Base-by-base conservation (phyloP, 2,888 invertebrate species). In the Pammene fasciana region DNA sequence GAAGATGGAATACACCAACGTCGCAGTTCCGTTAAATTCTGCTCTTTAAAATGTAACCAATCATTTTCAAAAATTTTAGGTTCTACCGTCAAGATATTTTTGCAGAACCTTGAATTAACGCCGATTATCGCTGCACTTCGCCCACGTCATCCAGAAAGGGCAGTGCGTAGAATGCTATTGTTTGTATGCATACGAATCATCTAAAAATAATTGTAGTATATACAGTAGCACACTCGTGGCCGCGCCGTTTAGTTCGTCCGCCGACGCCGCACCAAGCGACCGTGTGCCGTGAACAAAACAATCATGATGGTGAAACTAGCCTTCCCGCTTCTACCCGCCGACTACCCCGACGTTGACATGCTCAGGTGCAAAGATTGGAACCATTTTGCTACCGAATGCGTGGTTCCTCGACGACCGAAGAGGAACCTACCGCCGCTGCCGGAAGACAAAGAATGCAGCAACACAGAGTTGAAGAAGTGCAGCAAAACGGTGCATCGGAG, bases 361-460 rank as follows among this genome's bases (percentile, higher is more conserved):
- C 71, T 90, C 68, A 80, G 87, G 75, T 80, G 81, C 68, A 90
- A 88, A 56, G 90, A 89, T 54, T 74, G 82, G n/a, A 88, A 86
- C 64, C 78, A 75, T 71, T 89, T 85, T 60, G 86, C 84, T 5
- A 88, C 87, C 0, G 90, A 91, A 73, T 91, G 88, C 73, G 86
- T 90, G 14, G 75, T 88, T 18, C 90, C 90, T 9, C 79, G 86
- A 9, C 82, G 90, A 0, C 85, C 88, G 1, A 89, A 89, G 72
- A 81, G 89, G 46, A 82, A 79, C 48, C 76, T 92, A 5, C 86
- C 92, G 7, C 86, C 92, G 1, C 74, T 92, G 18, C 90, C 89
- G 0, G 92, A 92, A 73, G 91, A 91, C 73, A 88, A 87, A 72
- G 92, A 91, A 72, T 89, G 89, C 82, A 87, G 85, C 67, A 88